phyloP scores from a whole-genome alignment of 1,140 invertebrate species.

The Babylonia areolata region DNA sequence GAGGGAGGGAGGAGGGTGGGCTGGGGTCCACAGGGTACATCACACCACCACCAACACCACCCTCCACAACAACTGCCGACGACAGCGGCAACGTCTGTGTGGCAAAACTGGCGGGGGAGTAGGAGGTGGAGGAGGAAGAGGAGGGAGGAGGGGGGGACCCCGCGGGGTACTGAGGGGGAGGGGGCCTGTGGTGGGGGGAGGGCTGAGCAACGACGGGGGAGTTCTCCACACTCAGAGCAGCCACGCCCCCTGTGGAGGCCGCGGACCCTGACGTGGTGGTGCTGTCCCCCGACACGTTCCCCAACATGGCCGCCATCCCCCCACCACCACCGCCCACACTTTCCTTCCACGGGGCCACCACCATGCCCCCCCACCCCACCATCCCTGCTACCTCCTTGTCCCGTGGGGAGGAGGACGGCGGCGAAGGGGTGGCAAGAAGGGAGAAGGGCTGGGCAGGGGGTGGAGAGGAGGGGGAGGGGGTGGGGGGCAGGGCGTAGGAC shows the following conservation, averaged over 20 bases:
- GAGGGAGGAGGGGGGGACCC: background rate
- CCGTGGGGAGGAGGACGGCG: no score
- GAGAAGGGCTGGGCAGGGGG: conserved; percentile 44
- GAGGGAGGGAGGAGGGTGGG: background rate
- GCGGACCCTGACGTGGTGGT: conserved; percentile 50
- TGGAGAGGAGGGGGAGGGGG: conserved; percentile 24
- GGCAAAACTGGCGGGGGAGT: conserved; percentile 9
- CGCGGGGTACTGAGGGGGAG: no score
- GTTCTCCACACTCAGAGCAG: conserved; percentile 37
- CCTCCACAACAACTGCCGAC: background rate
- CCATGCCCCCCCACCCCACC: conserved; percentile 60
- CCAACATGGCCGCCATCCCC: conserved; percentile 31
- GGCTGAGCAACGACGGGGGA: conserved; percentile 17
- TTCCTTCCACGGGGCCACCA: conserved; percentile 62
- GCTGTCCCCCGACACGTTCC: conserved; percentile 48
- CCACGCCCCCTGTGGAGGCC: conserved; percentile 37
- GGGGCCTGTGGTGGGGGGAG: no score
- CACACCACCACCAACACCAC: no score
- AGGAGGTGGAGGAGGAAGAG: background rate
- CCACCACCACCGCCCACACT: conserved; percentile 57
- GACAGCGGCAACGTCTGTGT: background rate
- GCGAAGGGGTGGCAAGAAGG: conserved; percentile 38
- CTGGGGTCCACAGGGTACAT: background rate
- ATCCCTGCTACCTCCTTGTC: conserved; percentile 52
- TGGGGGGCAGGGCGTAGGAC: conserved; percentile 17